Conservation (phyloP, 2,113 vertebrate species). For the Boulengeromyrus knoepffleri region DNA sequence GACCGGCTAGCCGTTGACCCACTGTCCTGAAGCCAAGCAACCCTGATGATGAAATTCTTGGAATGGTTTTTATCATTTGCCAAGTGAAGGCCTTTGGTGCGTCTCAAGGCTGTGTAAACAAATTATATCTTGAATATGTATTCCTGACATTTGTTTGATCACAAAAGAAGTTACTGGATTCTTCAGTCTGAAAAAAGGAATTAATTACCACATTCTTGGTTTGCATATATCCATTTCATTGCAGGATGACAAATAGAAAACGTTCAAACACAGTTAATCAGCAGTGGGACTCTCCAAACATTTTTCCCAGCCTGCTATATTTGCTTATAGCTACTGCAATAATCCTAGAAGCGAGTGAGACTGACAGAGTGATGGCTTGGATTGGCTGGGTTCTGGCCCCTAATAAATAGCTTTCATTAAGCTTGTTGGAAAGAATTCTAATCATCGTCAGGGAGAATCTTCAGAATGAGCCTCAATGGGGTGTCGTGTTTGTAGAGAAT, state of each 20-base stretch:
- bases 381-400: slow-evolving; percentile 22
- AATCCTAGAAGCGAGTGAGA: not conserved
- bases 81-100: not conserved
- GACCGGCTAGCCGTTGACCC: not conserved
- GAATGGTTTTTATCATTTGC: not conserved
- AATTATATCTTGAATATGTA: slow-evolving; percentile 7
- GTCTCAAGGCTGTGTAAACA: not conserved
- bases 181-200: not conserved
- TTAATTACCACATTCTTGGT: slow-evolving; percentile 4
- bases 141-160: slow-evolving; percentile 11
- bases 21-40: not conserved
- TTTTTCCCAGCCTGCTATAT: slow-evolving; percentile 11
- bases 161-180: slow-evolving; percentile 18
- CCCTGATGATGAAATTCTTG: not conserved
- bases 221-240: slow-evolving; percentile 23
- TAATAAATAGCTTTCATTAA: slow-evolving; percentile 29
- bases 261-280: slow-evolving; percentile 18
- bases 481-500: slow-evolving; percentile 26
- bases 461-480: slow-evolving; percentile 36
- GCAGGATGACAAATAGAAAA: slow-evolving; percentile 9
- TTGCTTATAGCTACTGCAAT: slow-evolving; percentile 15
- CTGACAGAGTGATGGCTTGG: slow-evolving; percentile 17
- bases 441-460: slow-evolving; percentile 40
- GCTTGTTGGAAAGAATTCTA: slow-evolving; percentile 44
- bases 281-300: slow-evolving; percentile 20